Base-by-base conservation (phyloP, 2,888 invertebrate species). In the Ochlodes sylvanus region DNA sequence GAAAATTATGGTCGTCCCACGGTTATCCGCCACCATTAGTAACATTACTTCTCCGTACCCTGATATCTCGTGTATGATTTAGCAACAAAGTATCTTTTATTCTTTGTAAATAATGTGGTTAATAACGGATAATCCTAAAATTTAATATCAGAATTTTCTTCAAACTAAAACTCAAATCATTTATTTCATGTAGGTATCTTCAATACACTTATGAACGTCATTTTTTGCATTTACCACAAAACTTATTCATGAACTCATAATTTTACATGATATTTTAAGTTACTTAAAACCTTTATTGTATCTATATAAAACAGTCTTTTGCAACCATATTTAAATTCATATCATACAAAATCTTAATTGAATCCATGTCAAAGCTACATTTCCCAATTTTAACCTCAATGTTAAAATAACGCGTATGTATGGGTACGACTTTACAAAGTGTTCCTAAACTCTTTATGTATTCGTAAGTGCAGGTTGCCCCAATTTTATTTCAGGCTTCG, bases 1-100 rank as follows among this genome's bases (percentile, higher is more conserved):
- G 76, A 78, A 85, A 89, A 87, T 91, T 90, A 90, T 88, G 90
- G 87, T 87, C 85, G 84, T 84, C 84, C 85, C 81, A 80, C 78
- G 77, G 85, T 87, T 89, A 88, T 88, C 84, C 85, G 78, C 73
- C 71, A 78, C 83, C 86, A 86, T 90, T 90, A 87, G 85, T 82
- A 83, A 85, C 85, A 85, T 89, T 87, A 87, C 84, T 85, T 88
- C 82, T 77, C 71, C 70, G 68, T 79, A 77, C 78, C 76, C 77
- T 79, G 76, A 76, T 80, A 78, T 81, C 76, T 76, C 69, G 21
- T 71, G 77, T 83, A 81, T 82, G 82, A 80, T 79, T 80, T 82
- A 78, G 74, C 73, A 77, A 79, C 75, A 70, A 68, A 65, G 74
- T 72, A 6, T n/a, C n/a, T 5, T 64, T 57, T 34, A 38, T 64